phyloP scores from a whole-genome alignment of 1,140 invertebrate genomes.

The Brachionus rubens region DNA sequence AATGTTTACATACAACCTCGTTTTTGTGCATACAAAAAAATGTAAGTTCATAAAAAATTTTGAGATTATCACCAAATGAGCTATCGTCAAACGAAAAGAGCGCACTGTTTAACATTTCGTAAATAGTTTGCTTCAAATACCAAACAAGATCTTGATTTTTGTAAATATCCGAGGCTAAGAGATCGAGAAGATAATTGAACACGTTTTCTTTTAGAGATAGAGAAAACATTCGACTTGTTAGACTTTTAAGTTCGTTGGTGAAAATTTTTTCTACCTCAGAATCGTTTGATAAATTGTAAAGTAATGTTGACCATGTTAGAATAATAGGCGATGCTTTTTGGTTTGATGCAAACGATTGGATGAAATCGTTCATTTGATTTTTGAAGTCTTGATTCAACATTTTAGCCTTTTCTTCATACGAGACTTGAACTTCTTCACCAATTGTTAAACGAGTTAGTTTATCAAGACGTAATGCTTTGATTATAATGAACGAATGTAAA shows the following conservation, averaged over 20 bases:
- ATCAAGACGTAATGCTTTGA: constrained; percentile 5
- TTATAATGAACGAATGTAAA: constrained; percentile 16
- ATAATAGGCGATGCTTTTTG: constrained; percentile 12
- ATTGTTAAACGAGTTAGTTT: neutral
- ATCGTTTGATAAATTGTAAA: constrained; percentile 28
- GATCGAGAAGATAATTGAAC: neutral
- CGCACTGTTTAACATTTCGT: neutral
- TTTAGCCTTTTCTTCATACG: neutral
- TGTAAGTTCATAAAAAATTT: constrained; percentile 1
- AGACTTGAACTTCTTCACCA: neutral
- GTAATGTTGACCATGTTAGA: constrained; percentile 12
- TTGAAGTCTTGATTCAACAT: neutral
- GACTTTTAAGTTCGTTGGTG: neutral
- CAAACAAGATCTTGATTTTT: constrained; percentile 31
- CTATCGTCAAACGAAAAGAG: constrained; percentile 35
- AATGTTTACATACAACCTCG: neutral
- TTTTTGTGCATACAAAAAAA: constrained; percentile 43
- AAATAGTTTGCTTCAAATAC: constrained; percentile 2
- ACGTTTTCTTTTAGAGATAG: constrained; percentile 20
- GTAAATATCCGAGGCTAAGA: constrained; percentile 7
- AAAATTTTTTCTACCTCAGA: neutral
- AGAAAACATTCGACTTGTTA: constrained; percentile 38
- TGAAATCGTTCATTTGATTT: constrained; percentile 8
- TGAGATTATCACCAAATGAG: constrained; percentile 14
- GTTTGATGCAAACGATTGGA: neutral